Evolutionary conservation across 2,888 invertebrate genomes (phyloP), one percentile per base, ranked within the genome.

Genomic region (Drosophila meridionalis): DNA sequence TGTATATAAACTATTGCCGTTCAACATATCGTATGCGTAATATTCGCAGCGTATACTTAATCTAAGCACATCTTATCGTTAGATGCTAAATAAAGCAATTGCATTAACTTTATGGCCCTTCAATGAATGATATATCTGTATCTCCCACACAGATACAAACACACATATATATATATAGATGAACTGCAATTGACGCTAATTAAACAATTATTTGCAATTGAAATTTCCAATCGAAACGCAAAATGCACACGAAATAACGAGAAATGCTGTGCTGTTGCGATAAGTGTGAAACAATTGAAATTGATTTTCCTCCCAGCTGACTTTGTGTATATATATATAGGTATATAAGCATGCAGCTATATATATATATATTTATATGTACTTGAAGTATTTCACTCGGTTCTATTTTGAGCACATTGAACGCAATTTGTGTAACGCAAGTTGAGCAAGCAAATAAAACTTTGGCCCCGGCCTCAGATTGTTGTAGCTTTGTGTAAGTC

Each of bases 141-240:
- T 60, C 8, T 30, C 14, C 34, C 36, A 26, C 43, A 43, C 32
- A 57, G 30, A 3, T 34, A 14, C 34, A 28, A n/a, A 38, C 11
- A 32, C 26, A 9, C 53, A 26, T 11, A 26, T 42, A 42, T 12
- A 20, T 9, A 48, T 6, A 50, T 56, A 20, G 28, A 53, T 67
- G 53, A 59, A 60, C 60, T 77, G 80, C 77, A 87, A 89, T 89
- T 85, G 82, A 70, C 32, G 70, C 78, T 89, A 89, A 85, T 85
- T 82, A 87, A 84, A 71, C 74, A 73, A 78, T 84, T 78, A 78
- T 78, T 80, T 78, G 77, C 85, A 89, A 87, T 87, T 89, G 69
- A 76, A 89, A 84, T 78, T 84, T 69, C 57, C 83, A 89, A 81
- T 87, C 74, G 73, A 78, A 78, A 73, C 70, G 73, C 60, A 71